These are phyloP conservation scores for Danionella dracula DNA, from an alignment of 2,797 vertebrate species.

Conservation along the genomic window DNA sequence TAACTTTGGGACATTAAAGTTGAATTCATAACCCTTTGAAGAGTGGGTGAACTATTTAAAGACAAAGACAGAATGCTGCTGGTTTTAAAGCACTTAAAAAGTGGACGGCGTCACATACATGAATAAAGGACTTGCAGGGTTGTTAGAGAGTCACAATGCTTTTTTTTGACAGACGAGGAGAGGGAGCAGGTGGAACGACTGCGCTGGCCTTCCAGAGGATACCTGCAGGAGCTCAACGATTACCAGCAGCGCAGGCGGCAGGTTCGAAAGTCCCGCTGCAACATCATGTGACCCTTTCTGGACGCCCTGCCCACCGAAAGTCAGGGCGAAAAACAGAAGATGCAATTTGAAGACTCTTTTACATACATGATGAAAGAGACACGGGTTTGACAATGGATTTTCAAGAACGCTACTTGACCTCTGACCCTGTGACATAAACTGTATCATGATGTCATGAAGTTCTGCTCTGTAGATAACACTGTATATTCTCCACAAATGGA, in stretches of 20 bases:
- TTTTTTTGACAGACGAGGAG: conserved; percentile 78
- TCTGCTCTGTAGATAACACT: conserved; percentile 23
- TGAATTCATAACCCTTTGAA: no score
- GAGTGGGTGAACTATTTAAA: background rate
- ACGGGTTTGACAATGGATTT: background rate
- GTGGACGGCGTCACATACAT: no score
- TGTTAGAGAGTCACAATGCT: conserved; percentile 32
- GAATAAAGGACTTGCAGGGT: no score
- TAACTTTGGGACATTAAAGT: no score
- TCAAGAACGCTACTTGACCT: conserved; percentile 37
- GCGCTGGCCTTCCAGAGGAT: conserved; percentile 88
- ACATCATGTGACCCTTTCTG: conserved; percentile 77
- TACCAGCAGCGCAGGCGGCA: conserved; percentile 89
- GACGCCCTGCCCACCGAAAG: conserved; percentile 25
- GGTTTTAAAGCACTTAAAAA: no score
- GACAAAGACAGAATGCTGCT: background rate
- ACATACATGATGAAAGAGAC: background rate
- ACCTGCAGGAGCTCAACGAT: conserved; percentile 92
- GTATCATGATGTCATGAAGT: conserved; percentile 6
- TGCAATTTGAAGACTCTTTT: background rate
- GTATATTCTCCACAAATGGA: conserved; percentile 38
- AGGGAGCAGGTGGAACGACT: conserved; percentile 87
- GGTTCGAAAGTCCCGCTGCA: conserved; percentile 84
- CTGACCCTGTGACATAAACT: conserved; percentile 37
- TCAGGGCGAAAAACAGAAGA: background rate